Evolutionary conservation across 2,113 vertebrate species (phyloP).

Genomic region (Sinocyclocheilus maitianheensis): DNA sequence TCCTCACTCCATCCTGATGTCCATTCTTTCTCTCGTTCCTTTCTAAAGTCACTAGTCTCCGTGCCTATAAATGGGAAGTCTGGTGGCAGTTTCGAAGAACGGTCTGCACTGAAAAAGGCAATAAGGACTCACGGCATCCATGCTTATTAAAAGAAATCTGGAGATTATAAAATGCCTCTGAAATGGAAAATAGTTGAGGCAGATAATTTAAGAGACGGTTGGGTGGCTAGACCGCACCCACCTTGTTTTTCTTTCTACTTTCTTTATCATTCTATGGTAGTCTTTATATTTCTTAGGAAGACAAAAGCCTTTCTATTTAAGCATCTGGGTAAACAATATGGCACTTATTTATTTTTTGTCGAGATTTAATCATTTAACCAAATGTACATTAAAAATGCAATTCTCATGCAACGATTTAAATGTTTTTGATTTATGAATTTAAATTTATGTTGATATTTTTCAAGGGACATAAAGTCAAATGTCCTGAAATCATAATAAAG

Average conservation of each 20-base stretch:
- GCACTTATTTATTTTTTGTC: background rate
- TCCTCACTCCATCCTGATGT: slow-evolving; percentile 40
- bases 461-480: background rate
- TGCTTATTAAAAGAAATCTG: slow-evolving; percentile 57
- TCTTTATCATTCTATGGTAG: background rate
- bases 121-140: slow-evolving; percentile 19
- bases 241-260: background rate
- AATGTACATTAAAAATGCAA: background rate
- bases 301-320: background rate
- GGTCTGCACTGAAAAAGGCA: slow-evolving; percentile 56
- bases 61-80: slow-evolving; percentile 68
- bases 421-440: background rate
- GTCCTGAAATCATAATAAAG: background rate
- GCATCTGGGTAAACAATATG: background rate
- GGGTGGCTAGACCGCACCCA: slow-evolving; percentile 24
- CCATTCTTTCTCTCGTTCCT: slow-evolving; percentile 49
- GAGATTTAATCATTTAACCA: background rate
- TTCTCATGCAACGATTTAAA: background rate
- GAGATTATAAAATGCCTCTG: slow-evolving; percentile 53
- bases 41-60: slow-evolving; percentile 36
- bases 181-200: slow-evolving; percentile 58
- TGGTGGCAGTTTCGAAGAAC: slow-evolving; percentile 49
- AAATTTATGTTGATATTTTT: background rate
- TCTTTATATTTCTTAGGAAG: slow-evolving; percentile 1
- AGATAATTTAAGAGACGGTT: slow-evolving; percentile 47